Conservation (phyloP, 2,888 invertebrate genomes). For the Ornithoptera alexandrae region DNA sequence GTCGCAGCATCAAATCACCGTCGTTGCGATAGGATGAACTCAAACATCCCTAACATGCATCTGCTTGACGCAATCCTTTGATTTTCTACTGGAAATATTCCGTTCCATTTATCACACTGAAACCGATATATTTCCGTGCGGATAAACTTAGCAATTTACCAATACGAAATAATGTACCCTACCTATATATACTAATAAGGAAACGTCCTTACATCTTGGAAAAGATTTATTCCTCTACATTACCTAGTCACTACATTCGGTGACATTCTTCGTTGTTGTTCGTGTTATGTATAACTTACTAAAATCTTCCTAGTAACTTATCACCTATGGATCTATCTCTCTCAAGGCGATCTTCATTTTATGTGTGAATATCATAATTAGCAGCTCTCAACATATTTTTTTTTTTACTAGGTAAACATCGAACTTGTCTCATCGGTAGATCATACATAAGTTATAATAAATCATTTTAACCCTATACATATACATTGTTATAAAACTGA, state of each 20-base stretch:
- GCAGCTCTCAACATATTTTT: too few relatives aligned
- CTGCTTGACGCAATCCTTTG: constrained; percentile 12
- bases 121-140: constrained; percentile 7
- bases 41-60: constrained; percentile 13
- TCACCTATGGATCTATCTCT: too few relatives aligned
- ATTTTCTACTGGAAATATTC: constrained; percentile 19
- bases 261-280: background rate
- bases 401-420: too few relatives aligned
- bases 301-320: too few relatives aligned
- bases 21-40: constrained; percentile 14
- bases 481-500: too few relatives aligned
- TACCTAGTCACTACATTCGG: background rate
- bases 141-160: constrained; percentile 5
- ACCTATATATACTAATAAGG: background rate
- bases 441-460: too few relatives aligned
- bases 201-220: background rate
- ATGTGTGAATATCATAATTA: too few relatives aligned
- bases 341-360: too few relatives aligned
- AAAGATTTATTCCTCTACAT: background rate
- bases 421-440: too few relatives aligned
- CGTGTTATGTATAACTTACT: too few relatives aligned
- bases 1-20: background rate
- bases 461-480: too few relatives aligned
- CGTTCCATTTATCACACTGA: constrained; percentile 10
- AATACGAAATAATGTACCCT: background rate